Evolutionary conservation across 2,888 invertebrate species (phyloP), one percentile per base, ranked within the genome.

Genomic region (Macrosoma leucophasiata): DNA sequence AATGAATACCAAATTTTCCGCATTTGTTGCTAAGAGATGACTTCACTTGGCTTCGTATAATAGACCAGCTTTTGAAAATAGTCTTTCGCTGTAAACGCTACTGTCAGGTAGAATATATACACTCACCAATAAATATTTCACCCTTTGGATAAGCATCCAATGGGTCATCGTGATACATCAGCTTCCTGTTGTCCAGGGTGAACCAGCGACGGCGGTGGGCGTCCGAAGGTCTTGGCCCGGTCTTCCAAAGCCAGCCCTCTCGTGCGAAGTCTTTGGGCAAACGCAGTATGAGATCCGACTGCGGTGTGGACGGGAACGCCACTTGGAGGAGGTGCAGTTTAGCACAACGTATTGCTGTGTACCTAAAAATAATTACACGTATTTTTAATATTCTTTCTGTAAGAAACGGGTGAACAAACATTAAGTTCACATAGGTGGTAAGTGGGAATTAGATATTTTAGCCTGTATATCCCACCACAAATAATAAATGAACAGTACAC

Each of bases 121-220:
- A 27, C 69, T 86, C 66, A 62, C 95, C 95, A 48, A 96, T 79
- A 71, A 95, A 95, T 50, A 96, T 92, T 82, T 96, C 95, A 28
- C 95, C 95, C 75, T 95, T 95, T 0, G 96, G 94, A 76, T 92
- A 92, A 2, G 95, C 93, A 59, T 94, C 94, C 65, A 95, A 75
- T 1, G 92, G 91, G 57, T 94, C 93, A 59, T 94, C 93, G 56
- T 95, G 94, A 60, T 96, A 96, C 94, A 95, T 95, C n/a, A 96
- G 82, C 66, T 95, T 95, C 44, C 96, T 87, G 55, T 92, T 91
- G 53, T 95, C 95, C 23, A 96, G 70, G 0, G 94, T 94, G 66
- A 95, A 95, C 96, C 96, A 96, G 27, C 96, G 79, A 49, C 92
- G 90, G 48, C 93, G 90, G 62, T 93, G 95, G 0, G 92, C 91